Evolutionary conservation across 2,888 invertebrate species (phyloP).

Genomic region (Pandemis corylana): DNA sequence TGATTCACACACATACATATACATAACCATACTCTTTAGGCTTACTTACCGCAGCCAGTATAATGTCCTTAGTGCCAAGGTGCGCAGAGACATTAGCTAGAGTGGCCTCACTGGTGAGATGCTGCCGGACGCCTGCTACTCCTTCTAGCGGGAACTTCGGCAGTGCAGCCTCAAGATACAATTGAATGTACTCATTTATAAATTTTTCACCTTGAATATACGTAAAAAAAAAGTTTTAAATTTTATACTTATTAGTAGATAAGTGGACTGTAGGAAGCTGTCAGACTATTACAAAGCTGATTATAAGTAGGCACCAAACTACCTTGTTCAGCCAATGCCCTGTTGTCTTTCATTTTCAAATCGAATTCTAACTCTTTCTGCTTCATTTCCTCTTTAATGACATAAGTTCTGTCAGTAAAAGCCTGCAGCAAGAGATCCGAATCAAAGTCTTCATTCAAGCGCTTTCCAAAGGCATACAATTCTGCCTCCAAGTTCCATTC

Average conservation of each 20-base stretch:
- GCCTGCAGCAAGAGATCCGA: conserved; percentile 88
- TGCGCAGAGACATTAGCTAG: conserved; percentile 89
- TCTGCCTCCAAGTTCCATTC: conserved; percentile 96
- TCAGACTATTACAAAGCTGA: no score
- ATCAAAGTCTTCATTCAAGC: conserved; percentile 94
- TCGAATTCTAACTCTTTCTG: conserved; percentile 89
- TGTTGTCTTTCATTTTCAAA: conserved; percentile 88
- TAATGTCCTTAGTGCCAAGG: conserved; percentile 93
- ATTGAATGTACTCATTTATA: conserved; percentile 86
- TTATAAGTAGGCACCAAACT: conserved; percentile 19
- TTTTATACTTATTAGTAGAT: no score
- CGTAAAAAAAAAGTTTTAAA: no score
- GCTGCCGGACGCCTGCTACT: conserved; percentile 87
- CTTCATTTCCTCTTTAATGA: conserved; percentile 88
- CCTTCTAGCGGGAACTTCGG: conserved; percentile 92
- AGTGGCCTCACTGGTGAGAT: conserved; percentile 87
- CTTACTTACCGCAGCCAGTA: conserved; percentile 88
- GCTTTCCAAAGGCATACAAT: conserved; percentile 93
- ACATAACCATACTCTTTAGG: not conserved
- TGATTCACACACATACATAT: no score
- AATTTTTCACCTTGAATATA: conserved; percentile 84
- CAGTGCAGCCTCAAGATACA: conserved; percentile 88
- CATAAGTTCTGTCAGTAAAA: conserved; percentile 92
- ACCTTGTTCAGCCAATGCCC: conserved; percentile 87
- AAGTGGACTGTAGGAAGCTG: no score